Evolutionary conservation across 2,113 vertebrate genomes (phyloP), one percentile per base, ranked within the genome.

Genomic region (Pleuronectes platessa): DNA sequence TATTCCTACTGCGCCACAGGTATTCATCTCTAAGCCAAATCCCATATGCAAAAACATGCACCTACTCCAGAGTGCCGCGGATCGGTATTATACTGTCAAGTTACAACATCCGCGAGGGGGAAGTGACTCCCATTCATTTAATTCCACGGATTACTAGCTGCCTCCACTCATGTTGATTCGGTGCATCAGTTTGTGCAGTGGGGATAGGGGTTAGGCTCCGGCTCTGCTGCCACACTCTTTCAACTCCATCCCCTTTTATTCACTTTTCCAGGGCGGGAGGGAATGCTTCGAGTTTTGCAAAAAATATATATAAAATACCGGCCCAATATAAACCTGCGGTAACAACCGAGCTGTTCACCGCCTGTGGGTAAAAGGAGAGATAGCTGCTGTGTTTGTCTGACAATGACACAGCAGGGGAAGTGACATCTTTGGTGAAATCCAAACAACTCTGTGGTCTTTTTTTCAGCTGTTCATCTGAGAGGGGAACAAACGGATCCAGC

Each of bases 141-240:
- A 85, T 70, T 79, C 70, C 64, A 40, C 1, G 40, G 79, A 88
- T 86, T 88, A 83, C 83, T 72, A 84, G 68, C 74, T 12, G 21
- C 49, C 71, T 76, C 63, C 45, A n/a, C 69, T 86, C 64, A 31
- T 45, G 61, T 65, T 78, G 63, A 75, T 73, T 81, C 66, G 27
- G 71, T 72, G 53, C 3, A 3, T 82, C 51, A n/a, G 64, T 74
- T 59, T 81, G 63, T 76, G 62, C 78, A 62, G 74, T 26, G 14
- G 68, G 55, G 21, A 73, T 49, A 23, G 61, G 58, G 56, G 58
- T 26, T 59, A 31, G 66, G 54, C 71, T 76, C 5, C 9, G 14
- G 42, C 81, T 78, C 63, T 62, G 64, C 55, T 64, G 63, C 63
- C 71, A 55, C 45, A n/a, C 62, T 73, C 49, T 74, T 72, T 76